Percentiles rank a stretch among this genome's conserved stretches.
phyloP scores from a whole-genome alignment of 2,888 invertebrate species.

The Drosophila pseudotakahashii region DNA sequence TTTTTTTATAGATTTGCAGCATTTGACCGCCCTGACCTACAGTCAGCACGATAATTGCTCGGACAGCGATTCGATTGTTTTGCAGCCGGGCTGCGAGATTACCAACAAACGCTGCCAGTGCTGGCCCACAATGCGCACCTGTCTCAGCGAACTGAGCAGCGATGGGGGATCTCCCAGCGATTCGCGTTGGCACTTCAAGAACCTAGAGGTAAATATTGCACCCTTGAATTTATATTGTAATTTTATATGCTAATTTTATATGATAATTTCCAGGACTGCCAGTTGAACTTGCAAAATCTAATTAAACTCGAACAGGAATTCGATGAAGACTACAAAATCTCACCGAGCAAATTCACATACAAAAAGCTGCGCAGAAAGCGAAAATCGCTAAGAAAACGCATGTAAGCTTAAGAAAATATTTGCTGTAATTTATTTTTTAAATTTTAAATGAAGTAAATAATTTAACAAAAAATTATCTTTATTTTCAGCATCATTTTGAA shows the following conservation, averaged over 20 bases:
- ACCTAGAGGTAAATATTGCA: slow-evolving; percentile 80
- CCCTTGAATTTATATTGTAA: not conserved
- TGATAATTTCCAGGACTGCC: slow-evolving; percentile 81
- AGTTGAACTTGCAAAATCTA: slow-evolving; percentile 84
- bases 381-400: slow-evolving; percentile 79
- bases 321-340: slow-evolving; percentile 84
- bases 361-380: slow-evolving; percentile 83
- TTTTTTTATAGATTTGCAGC: slow-evolving; percentile 76
- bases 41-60: slow-evolving; percentile 81
- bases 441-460: too few species aligned
- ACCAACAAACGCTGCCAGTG: slow-evolving; percentile 84
- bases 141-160: slow-evolving; percentile 76
- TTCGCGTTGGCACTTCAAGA: slow-evolving; percentile 83
- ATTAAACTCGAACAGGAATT: slow-evolving; percentile 84
- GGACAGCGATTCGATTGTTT: slow-evolving; percentile 81
- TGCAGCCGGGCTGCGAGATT: slow-evolving; percentile 84
- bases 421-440: too few species aligned
- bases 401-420: slow-evolving; percentile 38
- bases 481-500: slow-evolving; percentile 46
- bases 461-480: too few species aligned
- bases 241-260: too few species aligned
- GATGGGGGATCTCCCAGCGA: slow-evolving; percentile 77
- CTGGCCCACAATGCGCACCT: slow-evolving; percentile 83
- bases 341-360: slow-evolving; percentile 84
- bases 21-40: slow-evolving; percentile 72